Evolutionary conservation across 2,888 invertebrate species (phyloP).

Genomic region (Lasioglossum calceatum): DNA sequence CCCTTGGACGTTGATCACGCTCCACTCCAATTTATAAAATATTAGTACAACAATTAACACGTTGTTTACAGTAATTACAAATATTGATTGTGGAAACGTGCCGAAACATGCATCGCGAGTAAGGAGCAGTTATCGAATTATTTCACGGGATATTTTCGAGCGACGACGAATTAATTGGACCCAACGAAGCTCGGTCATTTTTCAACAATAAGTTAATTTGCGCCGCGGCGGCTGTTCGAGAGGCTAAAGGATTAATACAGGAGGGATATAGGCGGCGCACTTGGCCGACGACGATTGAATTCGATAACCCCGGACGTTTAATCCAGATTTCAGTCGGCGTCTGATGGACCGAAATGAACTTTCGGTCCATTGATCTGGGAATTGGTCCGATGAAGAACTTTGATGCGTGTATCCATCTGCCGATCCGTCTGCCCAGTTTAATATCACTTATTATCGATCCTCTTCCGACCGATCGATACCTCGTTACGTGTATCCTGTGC

Average conservation of each 20-base stretch:
- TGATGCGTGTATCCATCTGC: slow-evolving; percentile 53
- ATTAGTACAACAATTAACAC: too few species aligned
- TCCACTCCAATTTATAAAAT: too few species aligned
- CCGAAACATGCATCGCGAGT: neutral
- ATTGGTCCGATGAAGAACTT: slow-evolving; percentile 65
- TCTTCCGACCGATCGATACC: slow-evolving; percentile 9
- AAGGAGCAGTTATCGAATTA: neutral
- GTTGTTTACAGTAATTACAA: neutral
- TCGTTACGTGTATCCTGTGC: neutral
- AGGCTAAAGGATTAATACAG: slow-evolving; percentile 29
- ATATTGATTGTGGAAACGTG: neutral
- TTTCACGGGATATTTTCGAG: neutral
- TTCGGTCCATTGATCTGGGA: slow-evolving; percentile 66
- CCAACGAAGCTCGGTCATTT: neutral
- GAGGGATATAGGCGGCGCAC: neutral
- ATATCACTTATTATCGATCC: slow-evolving; percentile 49
- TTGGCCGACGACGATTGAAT: slow-evolving; percentile 57
- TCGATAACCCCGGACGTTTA: slow-evolving; percentile 68
- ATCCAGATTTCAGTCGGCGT: slow-evolving; percentile 57
- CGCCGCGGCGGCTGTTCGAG: neutral
- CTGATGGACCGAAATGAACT: slow-evolving; percentile 68
- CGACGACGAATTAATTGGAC: neutral
- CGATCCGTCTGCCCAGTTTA: slow-evolving; percentile 41
- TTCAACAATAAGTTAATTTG: slow-evolving; percentile 11
- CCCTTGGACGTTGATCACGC: too few species aligned